Evolutionary conservation across 2,113 vertebrate genomes (phyloP).

Genomic region (Grammomys surdaster): DNA sequence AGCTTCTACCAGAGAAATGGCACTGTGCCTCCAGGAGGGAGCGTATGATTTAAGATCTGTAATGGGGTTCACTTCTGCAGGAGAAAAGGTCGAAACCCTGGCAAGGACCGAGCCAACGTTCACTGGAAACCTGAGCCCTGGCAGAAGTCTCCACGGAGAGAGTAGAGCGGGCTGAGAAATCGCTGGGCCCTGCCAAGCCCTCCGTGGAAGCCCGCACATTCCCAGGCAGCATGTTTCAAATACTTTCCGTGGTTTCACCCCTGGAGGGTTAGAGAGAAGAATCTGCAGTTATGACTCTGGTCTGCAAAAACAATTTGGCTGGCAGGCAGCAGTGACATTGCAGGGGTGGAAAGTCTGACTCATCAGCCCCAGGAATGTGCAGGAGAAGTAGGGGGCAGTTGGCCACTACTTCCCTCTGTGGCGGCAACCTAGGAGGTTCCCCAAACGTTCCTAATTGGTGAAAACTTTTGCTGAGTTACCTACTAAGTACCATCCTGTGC

Average conservation of each 20-base stretch:
- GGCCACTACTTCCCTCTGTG: not conserved
- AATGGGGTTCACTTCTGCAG: slow-evolving; percentile 63
- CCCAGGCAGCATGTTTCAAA: slow-evolving; percentile 81
- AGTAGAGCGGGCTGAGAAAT: slow-evolving; percentile 77
- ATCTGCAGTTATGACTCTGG: slow-evolving; percentile 58
- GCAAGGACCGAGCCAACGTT: not conserved
- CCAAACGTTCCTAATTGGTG: not conserved
- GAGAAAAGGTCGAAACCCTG: not conserved
- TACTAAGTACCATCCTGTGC: not conserved
- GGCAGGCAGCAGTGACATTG: not conserved
- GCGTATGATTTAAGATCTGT: not conserved
- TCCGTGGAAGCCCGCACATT: slow-evolving; percentile 76
- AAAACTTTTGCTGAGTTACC: not conserved
- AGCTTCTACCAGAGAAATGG: not conserved
- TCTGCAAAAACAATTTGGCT: slow-evolving; percentile 8
- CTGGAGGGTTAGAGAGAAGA: slow-evolving; percentile 70
- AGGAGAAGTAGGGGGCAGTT: too few relatives aligned
- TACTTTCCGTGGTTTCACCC: slow-evolving; percentile 75
- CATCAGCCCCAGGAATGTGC: slow-evolving; percentile 32
- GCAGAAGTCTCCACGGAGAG: slow-evolving; percentile 48
- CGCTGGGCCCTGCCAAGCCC: slow-evolving; percentile 65
- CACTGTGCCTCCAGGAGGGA: not conserved
- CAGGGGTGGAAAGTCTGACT: slow-evolving; percentile 80
- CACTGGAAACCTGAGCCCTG: slow-evolving; percentile 73
- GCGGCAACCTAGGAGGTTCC: not conserved